phyloP scores from a whole-genome alignment of 2,888 invertebrate species.

The Eumerus sabulonum region DNA sequence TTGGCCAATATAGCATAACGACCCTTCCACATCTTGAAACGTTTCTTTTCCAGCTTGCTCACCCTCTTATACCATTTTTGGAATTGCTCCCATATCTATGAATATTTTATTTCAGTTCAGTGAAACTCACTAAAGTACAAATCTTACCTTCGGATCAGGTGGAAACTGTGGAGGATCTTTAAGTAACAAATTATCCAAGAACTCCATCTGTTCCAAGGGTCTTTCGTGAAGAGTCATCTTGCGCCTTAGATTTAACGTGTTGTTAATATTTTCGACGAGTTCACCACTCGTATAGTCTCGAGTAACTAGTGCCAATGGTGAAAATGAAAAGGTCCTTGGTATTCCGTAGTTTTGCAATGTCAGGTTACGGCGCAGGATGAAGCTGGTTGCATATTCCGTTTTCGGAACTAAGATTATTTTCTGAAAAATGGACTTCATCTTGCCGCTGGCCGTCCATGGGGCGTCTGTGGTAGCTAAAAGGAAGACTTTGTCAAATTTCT shows the following conservation, averaged over 20 bases:
- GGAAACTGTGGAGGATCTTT: conserved; percentile 72
- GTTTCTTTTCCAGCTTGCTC: conserved; percentile 57
- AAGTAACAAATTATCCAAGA: conserved; percentile 73
- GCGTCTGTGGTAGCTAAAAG: conserved; percentile 80
- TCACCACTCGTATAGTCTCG: conserved; percentile 75
- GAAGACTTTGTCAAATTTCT: conserved; percentile 80
- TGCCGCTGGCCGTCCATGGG: conserved; percentile 80
- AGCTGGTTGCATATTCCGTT: conserved; percentile 76
- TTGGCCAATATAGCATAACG: conserved; percentile 4
- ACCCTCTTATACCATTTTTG: conserved; percentile 58
- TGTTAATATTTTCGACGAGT: conserved; percentile 74
- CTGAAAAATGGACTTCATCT: conserved; percentile 74
- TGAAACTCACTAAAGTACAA: not conserved
- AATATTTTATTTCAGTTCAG: not conserved
- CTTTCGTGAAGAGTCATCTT: conserved; percentile 71
- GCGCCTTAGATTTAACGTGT: conserved; percentile 72
- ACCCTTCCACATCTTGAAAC: conserved; percentile 50
- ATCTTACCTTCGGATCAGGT: conserved; percentile 72
- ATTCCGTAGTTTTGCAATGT: conserved; percentile 71
- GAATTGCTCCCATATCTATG: conserved; percentile 62
- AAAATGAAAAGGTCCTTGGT: conserved; percentile 70
- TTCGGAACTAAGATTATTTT: conserved; percentile 75
- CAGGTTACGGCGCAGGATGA: conserved; percentile 74
- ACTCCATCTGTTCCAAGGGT: conserved; percentile 73
- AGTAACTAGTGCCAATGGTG: conserved; percentile 74